phyloP scores from a whole-genome alignment of 1,140 invertebrate species.

The Carposina sasakii region DNA sequence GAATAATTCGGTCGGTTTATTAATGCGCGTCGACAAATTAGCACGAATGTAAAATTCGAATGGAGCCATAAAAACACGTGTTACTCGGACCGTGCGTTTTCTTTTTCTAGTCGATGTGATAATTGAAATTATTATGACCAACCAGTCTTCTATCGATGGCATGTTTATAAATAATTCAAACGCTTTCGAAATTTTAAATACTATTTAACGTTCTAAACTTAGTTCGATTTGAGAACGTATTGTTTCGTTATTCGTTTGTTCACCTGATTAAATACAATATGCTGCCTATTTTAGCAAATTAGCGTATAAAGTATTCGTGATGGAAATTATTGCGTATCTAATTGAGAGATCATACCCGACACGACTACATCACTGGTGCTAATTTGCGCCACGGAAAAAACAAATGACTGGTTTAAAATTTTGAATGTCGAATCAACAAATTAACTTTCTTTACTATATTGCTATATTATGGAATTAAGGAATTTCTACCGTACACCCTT shows the following conservation, averaged over 20 bases:
- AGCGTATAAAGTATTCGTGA: conserved; percentile 48
- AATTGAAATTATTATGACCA: conserved; percentile 59
- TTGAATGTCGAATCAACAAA: too few relatives aligned
- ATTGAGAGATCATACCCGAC: conserved; percentile 51
- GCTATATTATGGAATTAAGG: too few relatives aligned
- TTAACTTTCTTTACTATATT: too few relatives aligned
- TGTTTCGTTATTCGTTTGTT: conserved; percentile 10
- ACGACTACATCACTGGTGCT: too few relatives aligned
- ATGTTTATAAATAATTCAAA: neutral
- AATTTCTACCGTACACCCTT: too few relatives aligned
- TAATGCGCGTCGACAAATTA: conserved; percentile 65
- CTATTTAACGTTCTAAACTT: neutral
- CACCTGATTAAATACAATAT: conserved; percentile 38
- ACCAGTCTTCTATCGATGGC: neutral
- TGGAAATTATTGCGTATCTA: conserved; percentile 53
- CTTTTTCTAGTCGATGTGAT: conserved; percentile 61
- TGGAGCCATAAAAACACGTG: conserved; percentile 56
- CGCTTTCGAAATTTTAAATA: neutral
- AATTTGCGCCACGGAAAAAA: too few relatives aligned
- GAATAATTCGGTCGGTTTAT: conserved; percentile 62
- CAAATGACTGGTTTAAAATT: too few relatives aligned
- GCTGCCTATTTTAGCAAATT: conserved; percentile 46
- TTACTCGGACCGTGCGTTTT: conserved; percentile 33
- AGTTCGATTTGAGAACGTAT: conserved; percentile 9
- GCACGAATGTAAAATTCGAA: conserved; percentile 66